A percentile compares a stretch with the other conserved stretches of the same genome.
phyloP scores from a whole-genome alignment of 2,797 vertebrate genomes.

The Novumbra hubbsi region DNA sequence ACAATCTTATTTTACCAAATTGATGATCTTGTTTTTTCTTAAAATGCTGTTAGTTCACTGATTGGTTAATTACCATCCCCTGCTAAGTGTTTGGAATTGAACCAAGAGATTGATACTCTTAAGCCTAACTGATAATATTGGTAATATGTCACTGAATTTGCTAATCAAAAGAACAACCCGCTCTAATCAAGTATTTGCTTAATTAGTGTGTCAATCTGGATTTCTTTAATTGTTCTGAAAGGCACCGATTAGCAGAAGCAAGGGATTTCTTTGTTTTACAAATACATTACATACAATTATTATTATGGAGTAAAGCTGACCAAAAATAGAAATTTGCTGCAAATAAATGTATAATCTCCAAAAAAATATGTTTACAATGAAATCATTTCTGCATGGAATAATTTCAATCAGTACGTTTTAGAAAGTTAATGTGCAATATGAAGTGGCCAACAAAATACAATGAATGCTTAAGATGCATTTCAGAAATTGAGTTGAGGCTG shows the following conservation, averaged over 20 bases:
- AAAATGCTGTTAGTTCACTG: neutral
- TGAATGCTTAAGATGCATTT: too few species aligned
- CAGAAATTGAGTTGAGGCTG: neutral
- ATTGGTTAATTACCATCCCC: conserved; percentile 23
- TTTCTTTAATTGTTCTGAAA: conserved; percentile 37
- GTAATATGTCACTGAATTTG: conserved; percentile 47
- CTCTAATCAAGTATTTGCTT: conserved; percentile 47
- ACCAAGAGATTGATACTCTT: conserved; percentile 16
- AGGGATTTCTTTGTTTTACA: neutral
- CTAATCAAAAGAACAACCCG: conserved; percentile 43
- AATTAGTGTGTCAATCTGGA: conserved; percentile 45
- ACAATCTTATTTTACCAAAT: neutral
- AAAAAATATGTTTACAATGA: neutral
- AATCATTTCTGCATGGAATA: neutral
- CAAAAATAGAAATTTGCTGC: neutral
- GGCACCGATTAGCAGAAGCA: conserved; percentile 26
- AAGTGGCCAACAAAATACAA: neutral
- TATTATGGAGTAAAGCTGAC: neutral
- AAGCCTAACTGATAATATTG: conserved; percentile 44
- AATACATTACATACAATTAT: neutral
- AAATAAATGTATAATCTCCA: neutral
- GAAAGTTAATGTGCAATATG: neutral
- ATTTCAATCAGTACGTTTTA: neutral
- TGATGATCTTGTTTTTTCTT: neutral
- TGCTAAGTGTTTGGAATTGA: conserved; percentile 31